Conservation (phyloP, 2,113 vertebrate genomes). For the Vicugna pacos region DNA sequence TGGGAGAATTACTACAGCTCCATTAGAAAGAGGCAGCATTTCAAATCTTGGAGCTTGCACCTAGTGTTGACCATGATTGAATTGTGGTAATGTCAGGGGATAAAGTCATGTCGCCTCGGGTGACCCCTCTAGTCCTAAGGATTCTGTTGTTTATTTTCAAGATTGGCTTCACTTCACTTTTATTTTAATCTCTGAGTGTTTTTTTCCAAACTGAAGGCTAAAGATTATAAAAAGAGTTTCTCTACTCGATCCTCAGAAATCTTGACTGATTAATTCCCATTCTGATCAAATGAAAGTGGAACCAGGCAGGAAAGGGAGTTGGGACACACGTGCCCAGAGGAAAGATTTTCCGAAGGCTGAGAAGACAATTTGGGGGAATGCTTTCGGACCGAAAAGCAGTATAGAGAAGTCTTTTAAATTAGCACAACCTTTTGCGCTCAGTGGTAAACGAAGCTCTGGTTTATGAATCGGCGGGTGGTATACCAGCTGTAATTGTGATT, state of each 20-base stretch:
- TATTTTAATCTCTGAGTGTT: slow-evolving; percentile 58
- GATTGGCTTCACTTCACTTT: slow-evolving; percentile 40
- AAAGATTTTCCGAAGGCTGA: slow-evolving; percentile 62
- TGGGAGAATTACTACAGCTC: slow-evolving; percentile 37
- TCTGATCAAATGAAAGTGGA: slow-evolving; percentile 42
- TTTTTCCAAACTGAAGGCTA: slow-evolving; percentile 34
- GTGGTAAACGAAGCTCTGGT: slow-evolving; percentile 69
- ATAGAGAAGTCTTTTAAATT: slow-evolving; percentile 72
- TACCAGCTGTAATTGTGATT: slow-evolving; percentile 67
- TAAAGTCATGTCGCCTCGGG: not conserved
- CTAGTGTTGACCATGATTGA: not conserved
- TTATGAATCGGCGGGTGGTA: slow-evolving; percentile 62
- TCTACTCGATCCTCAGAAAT: not conserved
- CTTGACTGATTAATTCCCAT: not conserved
- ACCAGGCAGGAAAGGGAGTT: slow-evolving; percentile 6
- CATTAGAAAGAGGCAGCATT: not conserved
- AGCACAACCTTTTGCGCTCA: not conserved
- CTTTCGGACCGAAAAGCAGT: slow-evolving; percentile 63
- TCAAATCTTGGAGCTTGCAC: not conserved
- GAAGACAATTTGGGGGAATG: slow-evolving; percentile 51
- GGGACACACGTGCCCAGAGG: slow-evolving; percentile 55
- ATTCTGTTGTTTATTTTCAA: slow-evolving; percentile 25
- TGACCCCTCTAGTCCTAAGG: not conserved
- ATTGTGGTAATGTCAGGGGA: not conserved
- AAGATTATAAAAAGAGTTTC: slow-evolving; percentile 48